phyloP scores from a whole-genome alignment of 2,113 vertebrate species.

The Artemisiospiza belli region DNA sequence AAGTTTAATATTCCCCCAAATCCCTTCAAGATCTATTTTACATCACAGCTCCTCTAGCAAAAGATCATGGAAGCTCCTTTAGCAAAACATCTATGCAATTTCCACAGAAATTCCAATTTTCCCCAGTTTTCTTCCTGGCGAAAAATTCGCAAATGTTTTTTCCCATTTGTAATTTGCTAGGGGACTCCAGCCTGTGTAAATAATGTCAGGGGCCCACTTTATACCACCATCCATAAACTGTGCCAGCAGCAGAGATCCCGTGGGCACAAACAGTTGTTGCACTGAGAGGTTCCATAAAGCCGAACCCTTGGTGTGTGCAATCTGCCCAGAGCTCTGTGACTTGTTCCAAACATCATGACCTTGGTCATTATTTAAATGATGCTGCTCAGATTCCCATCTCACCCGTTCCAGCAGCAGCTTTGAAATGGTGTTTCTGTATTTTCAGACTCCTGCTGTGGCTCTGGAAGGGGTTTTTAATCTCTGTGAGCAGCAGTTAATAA shows the following conservation, averaged over 20 bases:
- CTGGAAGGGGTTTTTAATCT: background rate
- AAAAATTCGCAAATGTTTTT: background rate
- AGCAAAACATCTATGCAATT: rapidly evolving
- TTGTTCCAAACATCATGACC: background rate
- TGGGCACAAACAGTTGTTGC: background rate
- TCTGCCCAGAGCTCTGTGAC: background rate
- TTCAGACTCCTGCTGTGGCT: background rate
- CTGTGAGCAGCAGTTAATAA: background rate
- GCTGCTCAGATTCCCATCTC: background rate
- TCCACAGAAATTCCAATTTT: background rate
- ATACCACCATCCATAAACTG: background rate
- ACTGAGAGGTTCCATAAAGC: background rate
- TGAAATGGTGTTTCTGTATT: background rate
- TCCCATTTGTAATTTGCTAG: background rate
- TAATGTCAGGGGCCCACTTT: background rate
- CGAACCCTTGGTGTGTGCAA: background rate
- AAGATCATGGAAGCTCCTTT: background rate
- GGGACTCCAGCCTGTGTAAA: background rate
- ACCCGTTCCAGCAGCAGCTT: background rate
- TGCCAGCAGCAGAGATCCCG: background rate
- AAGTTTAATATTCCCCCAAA: background rate
- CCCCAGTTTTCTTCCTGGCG: background rate
- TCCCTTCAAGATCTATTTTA: background rate
- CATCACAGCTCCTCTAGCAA: background rate
- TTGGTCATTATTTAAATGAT: slow-evolving; percentile 8